Conservation (phyloP, 2,888 invertebrate species). For the Troides aeacus region DNA sequence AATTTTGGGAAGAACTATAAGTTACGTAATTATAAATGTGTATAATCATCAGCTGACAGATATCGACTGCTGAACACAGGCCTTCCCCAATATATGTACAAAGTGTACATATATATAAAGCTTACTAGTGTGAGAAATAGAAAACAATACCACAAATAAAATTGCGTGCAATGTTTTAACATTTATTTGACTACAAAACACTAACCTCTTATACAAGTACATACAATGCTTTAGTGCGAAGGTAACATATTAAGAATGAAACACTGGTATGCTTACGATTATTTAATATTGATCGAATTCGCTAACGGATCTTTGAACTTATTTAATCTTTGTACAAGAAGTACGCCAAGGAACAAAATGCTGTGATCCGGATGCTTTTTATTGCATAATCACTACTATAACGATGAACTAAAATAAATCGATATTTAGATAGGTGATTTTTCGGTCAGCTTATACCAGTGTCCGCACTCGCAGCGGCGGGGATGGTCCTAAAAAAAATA, state of each 20-base stretch:
- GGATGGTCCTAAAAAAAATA: slow-evolving; percentile 85
- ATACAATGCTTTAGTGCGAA: slow-evolving; percentile 20
- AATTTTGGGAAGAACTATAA: no score
- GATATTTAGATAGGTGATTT: slow-evolving; percentile 84
- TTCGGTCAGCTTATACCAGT: slow-evolving; percentile 96
- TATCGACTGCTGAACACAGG: no score
- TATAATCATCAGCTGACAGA: no score
- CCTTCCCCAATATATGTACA: no score
- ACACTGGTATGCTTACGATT: slow-evolving; percentile 70
- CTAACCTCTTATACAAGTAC: slow-evolving; percentile 29
- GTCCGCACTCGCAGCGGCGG: slow-evolving; percentile 96
- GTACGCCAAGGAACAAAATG: slow-evolving; percentile 46
- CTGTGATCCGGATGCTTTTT: slow-evolving; percentile 49
- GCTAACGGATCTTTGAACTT: slow-evolving; percentile 25
- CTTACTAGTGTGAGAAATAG: no score
- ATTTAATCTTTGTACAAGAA: slow-evolving; percentile 41
- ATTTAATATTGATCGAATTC: slow-evolving; percentile 57
- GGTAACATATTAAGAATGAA: slow-evolving; percentile 48
- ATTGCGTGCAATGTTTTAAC: slow-evolving; percentile 29
- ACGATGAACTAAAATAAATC: slow-evolving; percentile 56
- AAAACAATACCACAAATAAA: slow-evolving; percentile 10
- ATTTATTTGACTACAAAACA: slow-evolving; percentile 43
- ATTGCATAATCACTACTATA: slow-evolving; percentile 64
- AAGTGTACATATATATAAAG: no score
- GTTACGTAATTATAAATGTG: no score